Evolutionary conservation across 2,113 vertebrate genomes (phyloP).

Genomic region (Notothenia coriiceps): DNA sequence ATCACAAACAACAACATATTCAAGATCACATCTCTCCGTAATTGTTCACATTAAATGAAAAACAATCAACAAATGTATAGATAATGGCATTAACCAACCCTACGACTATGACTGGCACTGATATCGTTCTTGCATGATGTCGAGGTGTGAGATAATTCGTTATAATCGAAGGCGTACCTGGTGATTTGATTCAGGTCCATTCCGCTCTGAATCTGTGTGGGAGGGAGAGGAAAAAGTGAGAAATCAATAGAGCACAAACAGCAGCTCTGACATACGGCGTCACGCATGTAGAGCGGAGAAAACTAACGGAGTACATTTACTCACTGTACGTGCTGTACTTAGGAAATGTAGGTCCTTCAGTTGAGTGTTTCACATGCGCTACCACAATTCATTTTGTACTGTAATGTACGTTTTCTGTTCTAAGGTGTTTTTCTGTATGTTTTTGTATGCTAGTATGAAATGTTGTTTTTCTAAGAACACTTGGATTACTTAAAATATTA

Average conservation of each 20-base stretch:
- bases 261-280: background rate
- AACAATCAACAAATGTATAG: background rate
- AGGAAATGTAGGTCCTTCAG: too few relatives aligned
- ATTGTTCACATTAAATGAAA: background rate
- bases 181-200: constrained; percentile 91
- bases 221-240: constrained; percentile 75
- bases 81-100: background rate
- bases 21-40: background rate
- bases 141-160: constrained; percentile 4
- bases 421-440: too few relatives aligned
- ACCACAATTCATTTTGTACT: too few relatives aligned
- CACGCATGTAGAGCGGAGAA: background rate
- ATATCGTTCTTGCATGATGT: constrained; percentile 3
- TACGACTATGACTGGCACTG: background rate
- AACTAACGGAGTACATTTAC: too few relatives aligned
- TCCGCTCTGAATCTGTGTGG: constrained; percentile 88
- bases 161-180: constrained; percentile 79
- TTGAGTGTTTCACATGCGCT: too few relatives aligned
- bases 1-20: background rate
- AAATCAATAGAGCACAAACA: constrained; percentile 12
- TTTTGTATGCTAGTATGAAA: too few relatives aligned
- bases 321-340: too few relatives aligned
- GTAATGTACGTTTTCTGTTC: too few relatives aligned
- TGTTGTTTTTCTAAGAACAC: too few relatives aligned
- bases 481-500: too few relatives aligned